These are phyloP conservation scores for Bombylius major DNA, from an alignment of 2,888 invertebrate species.

Conservation along the genomic window DNA sequence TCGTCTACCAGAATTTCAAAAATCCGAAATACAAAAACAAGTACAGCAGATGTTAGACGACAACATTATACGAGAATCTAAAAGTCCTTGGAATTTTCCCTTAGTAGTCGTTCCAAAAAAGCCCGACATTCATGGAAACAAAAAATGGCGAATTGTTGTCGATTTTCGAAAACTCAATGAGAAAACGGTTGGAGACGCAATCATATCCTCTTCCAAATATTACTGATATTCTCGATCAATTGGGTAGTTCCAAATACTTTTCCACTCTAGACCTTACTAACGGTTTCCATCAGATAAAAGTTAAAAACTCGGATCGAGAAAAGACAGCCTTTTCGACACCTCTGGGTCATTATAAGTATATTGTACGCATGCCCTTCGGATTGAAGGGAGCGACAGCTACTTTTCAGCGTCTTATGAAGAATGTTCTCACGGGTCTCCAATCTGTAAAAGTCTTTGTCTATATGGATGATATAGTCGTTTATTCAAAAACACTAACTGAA, in stretches of 20 bases:
- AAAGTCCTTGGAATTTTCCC: not conserved
- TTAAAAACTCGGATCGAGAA: not conserved
- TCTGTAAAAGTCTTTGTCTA: conserved; percentile 22
- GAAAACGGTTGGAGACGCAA: not conserved
- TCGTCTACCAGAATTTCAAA: not conserved
- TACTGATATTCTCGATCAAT: not conserved
- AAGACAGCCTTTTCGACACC: not conserved
- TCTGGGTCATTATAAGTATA: too few species aligned
- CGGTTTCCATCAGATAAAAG: not conserved
- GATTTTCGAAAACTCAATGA: not conserved
- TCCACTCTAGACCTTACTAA: not conserved
- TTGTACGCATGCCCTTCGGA: too few species aligned
- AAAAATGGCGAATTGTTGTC: not conserved
- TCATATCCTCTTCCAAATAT: not conserved
- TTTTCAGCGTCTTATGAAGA: too few species aligned
- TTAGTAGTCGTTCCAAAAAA: not conserved
- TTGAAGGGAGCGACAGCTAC: too few species aligned
- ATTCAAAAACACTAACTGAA: conserved; percentile 18
- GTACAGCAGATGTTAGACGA: not conserved
- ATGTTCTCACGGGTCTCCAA: conserved; percentile 22
- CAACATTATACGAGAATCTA: not conserved
- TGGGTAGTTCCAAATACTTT: not conserved
- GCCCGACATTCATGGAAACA: not conserved
- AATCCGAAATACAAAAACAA: not conserved
- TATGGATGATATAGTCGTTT: conserved; percentile 26